phyloP scores from a whole-genome alignment of 1,140 invertebrate species.

The Cardiocondyla obscurior region DNA sequence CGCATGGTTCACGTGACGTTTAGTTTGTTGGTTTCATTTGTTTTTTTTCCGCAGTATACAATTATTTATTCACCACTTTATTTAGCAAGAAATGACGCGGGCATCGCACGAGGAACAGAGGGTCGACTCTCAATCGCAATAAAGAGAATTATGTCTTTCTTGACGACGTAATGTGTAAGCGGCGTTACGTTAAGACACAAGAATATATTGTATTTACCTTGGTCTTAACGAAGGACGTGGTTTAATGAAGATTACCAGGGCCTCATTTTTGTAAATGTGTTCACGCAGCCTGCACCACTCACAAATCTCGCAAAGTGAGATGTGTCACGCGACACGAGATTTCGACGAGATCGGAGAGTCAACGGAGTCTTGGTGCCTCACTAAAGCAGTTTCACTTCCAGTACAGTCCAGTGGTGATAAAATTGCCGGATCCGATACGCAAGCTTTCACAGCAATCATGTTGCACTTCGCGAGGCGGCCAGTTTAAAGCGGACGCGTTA shows the following conservation, averaged over 20 bases:
- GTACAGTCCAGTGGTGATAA: constrained; percentile 53
- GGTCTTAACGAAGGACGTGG: not conserved
- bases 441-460: constrained; percentile 70
- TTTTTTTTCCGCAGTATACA: too few species aligned
- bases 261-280: not conserved
- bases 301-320: constrained; percentile 16
- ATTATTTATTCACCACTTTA: too few species aligned
- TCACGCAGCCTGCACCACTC: not conserved
- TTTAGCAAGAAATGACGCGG: not conserved
- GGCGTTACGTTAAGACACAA: not conserved
- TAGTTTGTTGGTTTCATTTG: too few species aligned
- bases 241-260: not conserved
- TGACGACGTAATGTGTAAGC: constrained; percentile 26
- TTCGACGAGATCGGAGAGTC: constrained; percentile 59
- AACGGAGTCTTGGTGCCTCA: constrained; percentile 50
- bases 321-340: constrained; percentile 15
- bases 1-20: too few species aligned
- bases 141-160: not conserved
- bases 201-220: not conserved
- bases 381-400: constrained; percentile 63
- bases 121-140: not conserved
- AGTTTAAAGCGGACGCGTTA: constrained; percentile 75
- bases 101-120: not conserved
- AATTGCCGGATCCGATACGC: constrained; percentile 68
- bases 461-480: constrained; percentile 78